phyloP scores from a whole-genome alignment of 2,888 invertebrate species.

The Drosophila quinaria region DNA sequence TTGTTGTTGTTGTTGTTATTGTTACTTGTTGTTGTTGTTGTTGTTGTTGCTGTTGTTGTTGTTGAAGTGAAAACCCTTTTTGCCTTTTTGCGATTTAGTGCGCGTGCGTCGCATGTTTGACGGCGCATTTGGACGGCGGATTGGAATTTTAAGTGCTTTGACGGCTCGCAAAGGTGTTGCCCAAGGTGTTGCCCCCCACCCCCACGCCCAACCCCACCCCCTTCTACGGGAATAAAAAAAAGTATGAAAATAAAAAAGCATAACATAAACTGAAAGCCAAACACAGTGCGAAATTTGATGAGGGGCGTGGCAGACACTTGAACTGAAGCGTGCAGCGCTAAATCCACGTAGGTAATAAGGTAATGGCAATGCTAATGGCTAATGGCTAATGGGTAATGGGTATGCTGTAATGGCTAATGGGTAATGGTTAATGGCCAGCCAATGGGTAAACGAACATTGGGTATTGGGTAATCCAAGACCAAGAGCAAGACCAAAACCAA shows the following conservation, averaged over 20 bases:
- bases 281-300: slow-evolving; percentile 55
- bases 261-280: slow-evolving; percentile 40
- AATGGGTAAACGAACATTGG: slow-evolving; percentile 14
- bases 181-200: slow-evolving; percentile 40
- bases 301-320: slow-evolving; percentile 55
- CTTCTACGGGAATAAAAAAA: slow-evolving; percentile 1
- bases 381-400: slow-evolving; percentile 37
- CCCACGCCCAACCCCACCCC: background rate
- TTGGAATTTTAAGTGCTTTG: slow-evolving; percentile 64
- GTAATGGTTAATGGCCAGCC: slow-evolving; percentile 27
- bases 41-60: background rate
- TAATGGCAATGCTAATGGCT: slow-evolving; percentile 50
- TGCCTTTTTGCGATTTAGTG: slow-evolving; percentile 60
- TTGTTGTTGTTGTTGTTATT: background rate
- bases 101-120: slow-evolving; percentile 70
- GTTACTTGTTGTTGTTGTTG: slow-evolving; percentile 8
- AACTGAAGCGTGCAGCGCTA: slow-evolving; percentile 57
- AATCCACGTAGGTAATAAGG: slow-evolving; percentile 61
- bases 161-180: slow-evolving; percentile 45
- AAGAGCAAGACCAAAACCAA: slow-evolving; percentile 6
- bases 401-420: slow-evolving; percentile 19
- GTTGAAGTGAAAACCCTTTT: slow-evolving; percentile 32
- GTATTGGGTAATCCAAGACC: slow-evolving; percentile 7
- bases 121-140: slow-evolving; percentile 51
- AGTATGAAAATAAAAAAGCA: background rate